Evolutionary conservation across 2,888 invertebrate genomes (phyloP).

Genomic region (Diarsia dahlii): DNA sequence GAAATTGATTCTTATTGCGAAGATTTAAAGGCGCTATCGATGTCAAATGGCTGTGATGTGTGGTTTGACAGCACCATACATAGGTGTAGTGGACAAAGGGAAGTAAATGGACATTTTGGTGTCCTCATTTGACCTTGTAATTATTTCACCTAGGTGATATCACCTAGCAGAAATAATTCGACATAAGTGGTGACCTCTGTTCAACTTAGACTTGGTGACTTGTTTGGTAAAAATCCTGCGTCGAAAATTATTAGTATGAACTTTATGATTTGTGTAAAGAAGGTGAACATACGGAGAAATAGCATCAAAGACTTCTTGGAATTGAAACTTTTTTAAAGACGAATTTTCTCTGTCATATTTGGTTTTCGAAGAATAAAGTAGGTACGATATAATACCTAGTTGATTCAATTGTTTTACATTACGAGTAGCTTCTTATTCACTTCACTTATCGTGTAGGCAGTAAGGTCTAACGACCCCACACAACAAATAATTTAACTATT

Average conservation of each 20-base stretch:
- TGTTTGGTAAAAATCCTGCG: not conserved
- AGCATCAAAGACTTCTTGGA: not conserved
- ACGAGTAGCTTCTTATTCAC: no score
- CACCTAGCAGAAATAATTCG: no score
- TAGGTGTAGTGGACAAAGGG: no score
- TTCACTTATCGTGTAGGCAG: no score
- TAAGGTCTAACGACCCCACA: no score
- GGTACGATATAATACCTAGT: not conserved
- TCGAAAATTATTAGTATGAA: not conserved
- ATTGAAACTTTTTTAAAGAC: not conserved
- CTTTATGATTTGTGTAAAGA: not conserved
- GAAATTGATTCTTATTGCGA: conserved; percentile 1
- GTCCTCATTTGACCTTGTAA: no score
- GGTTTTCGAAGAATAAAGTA: not conserved
- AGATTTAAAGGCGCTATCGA: not conserved
- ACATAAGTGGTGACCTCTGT: no score
- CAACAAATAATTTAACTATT: no score
- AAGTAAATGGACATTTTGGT: no score
- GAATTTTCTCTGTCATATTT: not conserved
- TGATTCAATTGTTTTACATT: conserved; percentile 8
- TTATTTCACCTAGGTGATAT: no score
- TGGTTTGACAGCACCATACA: not conserved
- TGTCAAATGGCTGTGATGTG: not conserved
- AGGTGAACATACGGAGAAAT: not conserved
- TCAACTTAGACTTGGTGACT: not conserved